Evolutionary conservation across 1,140 invertebrate genomes (phyloP).

Genomic region (Bombus superbus): DNA sequence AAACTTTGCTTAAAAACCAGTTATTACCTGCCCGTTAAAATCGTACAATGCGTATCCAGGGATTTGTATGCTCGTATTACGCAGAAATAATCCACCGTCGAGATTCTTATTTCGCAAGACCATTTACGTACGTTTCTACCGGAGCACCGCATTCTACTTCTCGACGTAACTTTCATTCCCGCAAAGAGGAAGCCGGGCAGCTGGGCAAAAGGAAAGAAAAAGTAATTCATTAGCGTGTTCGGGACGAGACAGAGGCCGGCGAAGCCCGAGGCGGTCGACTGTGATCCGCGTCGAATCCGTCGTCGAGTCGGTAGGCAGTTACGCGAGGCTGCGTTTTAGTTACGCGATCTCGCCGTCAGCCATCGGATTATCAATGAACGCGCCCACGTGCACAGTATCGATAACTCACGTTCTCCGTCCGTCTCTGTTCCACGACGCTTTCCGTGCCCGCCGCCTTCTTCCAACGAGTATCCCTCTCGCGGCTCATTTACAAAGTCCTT

Average conservation of each 20-base stretch:
- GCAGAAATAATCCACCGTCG: too few species aligned
- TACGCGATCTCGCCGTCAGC: conserved; percentile 53
- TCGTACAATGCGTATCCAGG: too few species aligned
- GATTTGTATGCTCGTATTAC: too few species aligned
- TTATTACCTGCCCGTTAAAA: too few species aligned
- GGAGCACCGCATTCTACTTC: too few species aligned
- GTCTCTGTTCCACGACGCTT: background rate
- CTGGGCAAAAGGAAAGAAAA: background rate
- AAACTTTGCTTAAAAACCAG: too few species aligned
- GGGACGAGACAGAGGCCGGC: background rate
- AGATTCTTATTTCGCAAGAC: too few species aligned
- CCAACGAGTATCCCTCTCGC: conserved; percentile 25
- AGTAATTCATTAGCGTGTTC: conserved; percentile 5
- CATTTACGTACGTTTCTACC: too few species aligned
- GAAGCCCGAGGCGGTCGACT: background rate
- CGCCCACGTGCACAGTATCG: conserved; percentile 67
- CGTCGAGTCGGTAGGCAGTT: conserved; percentile 22
- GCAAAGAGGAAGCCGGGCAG: too few species aligned
- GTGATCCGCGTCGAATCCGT: conserved; percentile 6
- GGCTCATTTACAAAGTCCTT: conserved; percentile 57
- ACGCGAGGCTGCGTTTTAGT: conserved; percentile 49
- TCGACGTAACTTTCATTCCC: too few species aligned
- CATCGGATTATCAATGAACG: conserved; percentile 73
- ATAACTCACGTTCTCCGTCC: conserved; percentile 46
- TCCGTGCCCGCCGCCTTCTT: background rate